Conservation (phyloP, 2,113 vertebrate species). For the Hippoglossus stenolepis region DNA sequence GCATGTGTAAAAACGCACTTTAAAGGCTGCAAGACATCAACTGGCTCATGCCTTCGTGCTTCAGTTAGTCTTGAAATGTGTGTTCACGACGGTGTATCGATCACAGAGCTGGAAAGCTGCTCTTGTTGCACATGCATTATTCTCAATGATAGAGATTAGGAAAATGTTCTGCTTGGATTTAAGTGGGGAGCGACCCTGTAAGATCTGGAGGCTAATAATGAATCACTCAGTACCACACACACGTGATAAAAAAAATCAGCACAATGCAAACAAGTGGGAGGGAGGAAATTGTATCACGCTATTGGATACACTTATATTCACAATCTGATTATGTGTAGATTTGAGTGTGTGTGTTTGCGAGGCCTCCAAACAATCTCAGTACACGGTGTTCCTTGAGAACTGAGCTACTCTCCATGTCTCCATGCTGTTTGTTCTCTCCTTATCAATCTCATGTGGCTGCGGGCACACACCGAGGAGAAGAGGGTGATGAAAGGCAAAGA, state of each 20-base stretch:
- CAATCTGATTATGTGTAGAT: constrained; percentile 3
- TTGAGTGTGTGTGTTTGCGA: constrained; percentile 1
- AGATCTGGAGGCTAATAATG: background rate
- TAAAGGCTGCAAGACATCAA: background rate
- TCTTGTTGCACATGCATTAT: background rate
- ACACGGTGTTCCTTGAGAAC: constrained; percentile 42
- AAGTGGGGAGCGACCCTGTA: background rate
- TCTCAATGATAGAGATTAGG: background rate
- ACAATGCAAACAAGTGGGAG: constrained; percentile 4
- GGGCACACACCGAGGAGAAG: constrained; percentile 35
- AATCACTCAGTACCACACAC: background rate
- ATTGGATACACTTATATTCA: background rate
- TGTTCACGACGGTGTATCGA: constrained; percentile 21
- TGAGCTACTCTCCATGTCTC: constrained; percentile 26
- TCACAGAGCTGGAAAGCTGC: constrained; percentile 20
- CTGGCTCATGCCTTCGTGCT: too few species aligned
- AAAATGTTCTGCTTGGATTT: background rate
- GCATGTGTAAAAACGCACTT: constrained; percentile 29
- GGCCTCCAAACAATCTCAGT: constrained; percentile 24
- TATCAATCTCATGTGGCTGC: constrained; percentile 65
- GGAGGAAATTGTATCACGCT: background rate
- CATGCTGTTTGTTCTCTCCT: constrained; percentile 56
- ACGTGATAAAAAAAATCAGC: background rate
- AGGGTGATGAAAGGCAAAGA: constrained; percentile 58
- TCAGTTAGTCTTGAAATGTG: background rate